phyloP scores from a whole-genome alignment of 2,113 vertebrate genomes.

The Laterallus jamaicensis region DNA sequence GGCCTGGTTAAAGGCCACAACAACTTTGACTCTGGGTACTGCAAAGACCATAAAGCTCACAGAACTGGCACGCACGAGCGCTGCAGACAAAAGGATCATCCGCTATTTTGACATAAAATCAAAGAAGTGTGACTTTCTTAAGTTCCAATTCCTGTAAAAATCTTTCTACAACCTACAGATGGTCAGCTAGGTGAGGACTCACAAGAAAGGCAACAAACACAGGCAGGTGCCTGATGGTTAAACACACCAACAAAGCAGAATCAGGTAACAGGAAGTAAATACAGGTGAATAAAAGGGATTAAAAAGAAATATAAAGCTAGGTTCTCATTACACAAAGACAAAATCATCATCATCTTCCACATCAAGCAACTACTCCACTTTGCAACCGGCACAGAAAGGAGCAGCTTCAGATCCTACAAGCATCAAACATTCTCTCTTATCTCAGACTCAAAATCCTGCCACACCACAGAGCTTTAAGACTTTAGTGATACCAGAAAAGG shows the following conservation, averaged over 20 bases:
- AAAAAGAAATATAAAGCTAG: neutral
- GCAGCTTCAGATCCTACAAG: neutral
- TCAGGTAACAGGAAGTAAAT: fast-evolving
- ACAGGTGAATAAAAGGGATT: fast-evolving
- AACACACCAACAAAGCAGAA: neutral
- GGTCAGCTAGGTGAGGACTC: neutral
- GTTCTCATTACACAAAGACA: neutral
- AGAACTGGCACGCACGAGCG: neutral
- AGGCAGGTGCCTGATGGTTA: neutral
- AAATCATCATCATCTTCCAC: neutral
- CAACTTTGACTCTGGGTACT: neutral
- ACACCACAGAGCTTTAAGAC: neutral
- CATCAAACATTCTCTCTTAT: neutral
- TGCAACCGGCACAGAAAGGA: neutral
- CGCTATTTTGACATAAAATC: slow-evolving; percentile 31
- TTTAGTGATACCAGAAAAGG: neutral
- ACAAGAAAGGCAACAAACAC: neutral
- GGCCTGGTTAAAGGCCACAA: neutral
- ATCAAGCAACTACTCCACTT: neutral
- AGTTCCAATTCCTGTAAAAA: neutral
- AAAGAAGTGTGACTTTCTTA: neutral
- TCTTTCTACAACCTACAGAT: neutral
- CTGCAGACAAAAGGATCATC: slow-evolving; percentile 17
- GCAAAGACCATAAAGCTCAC: neutral
- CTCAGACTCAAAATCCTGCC: fast-evolving